Evolutionary conservation across 64 coral and sea anemone genomes (phyloP).

Genomic region (Stichodactyla mertensii): DNA sequence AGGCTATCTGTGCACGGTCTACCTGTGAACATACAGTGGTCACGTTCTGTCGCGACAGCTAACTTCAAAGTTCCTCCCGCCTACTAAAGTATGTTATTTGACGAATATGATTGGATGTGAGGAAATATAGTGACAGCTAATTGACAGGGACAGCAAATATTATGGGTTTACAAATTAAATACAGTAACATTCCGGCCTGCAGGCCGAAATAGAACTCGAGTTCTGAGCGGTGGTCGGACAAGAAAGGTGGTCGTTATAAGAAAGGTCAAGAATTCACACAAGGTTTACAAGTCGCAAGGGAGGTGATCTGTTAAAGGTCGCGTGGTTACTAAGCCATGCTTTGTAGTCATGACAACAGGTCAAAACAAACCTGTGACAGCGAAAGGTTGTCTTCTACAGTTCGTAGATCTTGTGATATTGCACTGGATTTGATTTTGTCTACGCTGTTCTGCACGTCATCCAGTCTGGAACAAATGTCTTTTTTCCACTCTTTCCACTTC

Average conservation of each 20-base stretch:
- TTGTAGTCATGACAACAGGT: not conserved
- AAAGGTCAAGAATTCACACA: too few relatives aligned
- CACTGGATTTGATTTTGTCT: not conserved
- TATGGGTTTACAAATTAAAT: too few relatives aligned
- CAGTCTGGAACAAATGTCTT: not conserved
- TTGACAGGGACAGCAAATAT: too few relatives aligned
- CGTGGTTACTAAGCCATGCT: not conserved
- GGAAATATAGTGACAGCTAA: too few relatives aligned
- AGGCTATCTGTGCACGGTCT: too few relatives aligned
- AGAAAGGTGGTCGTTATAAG: not conserved
- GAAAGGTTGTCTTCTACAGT: not conserved
- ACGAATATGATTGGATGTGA: too few relatives aligned
- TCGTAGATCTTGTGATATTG: not conserved
- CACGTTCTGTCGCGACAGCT: too few relatives aligned
- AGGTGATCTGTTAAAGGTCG: not conserved
- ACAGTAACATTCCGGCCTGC: too few relatives aligned
- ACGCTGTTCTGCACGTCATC: not conserved
- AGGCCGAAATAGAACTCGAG: too few relatives aligned
- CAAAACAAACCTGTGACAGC: not conserved
- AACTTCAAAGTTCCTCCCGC: too few relatives aligned
- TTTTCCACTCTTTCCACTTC: conserved; percentile 4
- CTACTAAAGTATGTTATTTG: too few relatives aligned
- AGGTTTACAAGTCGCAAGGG: not conserved
- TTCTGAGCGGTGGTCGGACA: not conserved
- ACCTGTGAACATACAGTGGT: too few relatives aligned